Percentiles rank a stretch among this genome's conserved stretches.
These are phyloP conservation scores for Xylocampa areola DNA, from an alignment of 2,888 invertebrate genomes.

Conservation along the genomic window DNA sequence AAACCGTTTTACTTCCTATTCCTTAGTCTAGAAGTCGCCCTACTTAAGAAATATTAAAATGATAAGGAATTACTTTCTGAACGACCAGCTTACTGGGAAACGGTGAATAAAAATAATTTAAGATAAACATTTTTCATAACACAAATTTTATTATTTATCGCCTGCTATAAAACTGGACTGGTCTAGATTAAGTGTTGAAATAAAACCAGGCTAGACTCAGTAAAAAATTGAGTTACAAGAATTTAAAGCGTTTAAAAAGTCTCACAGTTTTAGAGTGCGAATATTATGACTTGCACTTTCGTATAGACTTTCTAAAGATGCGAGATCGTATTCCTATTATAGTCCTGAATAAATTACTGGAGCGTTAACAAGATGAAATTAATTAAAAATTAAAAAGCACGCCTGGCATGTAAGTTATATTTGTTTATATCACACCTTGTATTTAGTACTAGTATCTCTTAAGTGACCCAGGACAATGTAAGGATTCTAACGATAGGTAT, in stretches of 20 bases:
- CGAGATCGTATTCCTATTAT: background rate
- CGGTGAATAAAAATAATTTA: conserved; percentile 33
- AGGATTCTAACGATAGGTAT: too few relatives aligned
- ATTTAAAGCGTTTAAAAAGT: conserved; percentile 6
- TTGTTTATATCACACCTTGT: too few relatives aligned
- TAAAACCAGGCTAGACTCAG: conserved; percentile 13
- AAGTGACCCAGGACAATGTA: too few relatives aligned
- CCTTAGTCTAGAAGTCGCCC: conserved; percentile 51
- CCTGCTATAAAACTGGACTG: conserved; percentile 15
- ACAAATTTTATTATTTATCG: conserved; percentile 33
- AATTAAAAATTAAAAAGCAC: too few relatives aligned
- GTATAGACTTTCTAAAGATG: background rate
- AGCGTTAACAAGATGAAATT: too few relatives aligned
- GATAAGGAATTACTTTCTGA: conserved; percentile 51
- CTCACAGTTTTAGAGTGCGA: conserved; percentile 7
- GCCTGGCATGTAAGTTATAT: too few relatives aligned
- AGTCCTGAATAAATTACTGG: conserved; percentile 5
- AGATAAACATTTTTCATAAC: conserved; percentile 22
- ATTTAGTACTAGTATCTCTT: too few relatives aligned
- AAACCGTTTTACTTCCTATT: conserved; percentile 61
- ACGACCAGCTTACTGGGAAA: conserved; percentile 33
- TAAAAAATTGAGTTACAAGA: conserved; percentile 19
- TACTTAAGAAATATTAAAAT: conserved; percentile 57
- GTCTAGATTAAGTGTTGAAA: conserved; percentile 32
- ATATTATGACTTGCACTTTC: conserved; percentile 12